phyloP scores from a whole-genome alignment of 2,888 invertebrate genomes.

The Furcula furcula region DNA sequence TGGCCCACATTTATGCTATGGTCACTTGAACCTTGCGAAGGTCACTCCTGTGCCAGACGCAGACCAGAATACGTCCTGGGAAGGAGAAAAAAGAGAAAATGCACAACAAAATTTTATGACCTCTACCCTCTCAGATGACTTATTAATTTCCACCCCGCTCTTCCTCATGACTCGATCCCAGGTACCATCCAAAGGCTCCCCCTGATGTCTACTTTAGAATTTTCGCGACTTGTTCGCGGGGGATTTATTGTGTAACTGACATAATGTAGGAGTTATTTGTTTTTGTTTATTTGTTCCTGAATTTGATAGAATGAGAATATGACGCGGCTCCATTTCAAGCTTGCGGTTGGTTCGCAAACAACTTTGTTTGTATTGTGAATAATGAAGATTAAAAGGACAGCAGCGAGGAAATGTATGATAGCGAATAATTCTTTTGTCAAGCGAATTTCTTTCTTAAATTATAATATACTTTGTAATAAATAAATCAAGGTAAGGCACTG shows the following conservation, averaged over 20 bases:
- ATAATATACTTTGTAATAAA: too few species aligned
- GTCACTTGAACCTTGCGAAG: too few species aligned
- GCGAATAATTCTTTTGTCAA: too few species aligned
- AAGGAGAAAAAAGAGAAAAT: too few species aligned
- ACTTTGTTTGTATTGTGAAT: background rate
- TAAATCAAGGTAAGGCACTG: too few species aligned
- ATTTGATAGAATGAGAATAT: conserved; percentile 28
- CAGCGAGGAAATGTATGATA: too few species aligned
- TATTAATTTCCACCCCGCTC: conserved; percentile 7
- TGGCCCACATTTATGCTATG: too few species aligned
- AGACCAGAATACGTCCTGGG: too few species aligned
- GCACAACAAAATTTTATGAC: too few species aligned
- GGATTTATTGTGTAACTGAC: conserved; percentile 33
- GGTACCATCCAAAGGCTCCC: conserved; percentile 20
- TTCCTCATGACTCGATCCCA: conserved; percentile 5
- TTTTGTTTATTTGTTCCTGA: conserved; percentile 24
- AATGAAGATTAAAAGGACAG: background rate
- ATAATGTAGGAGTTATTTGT: conserved; percentile 30
- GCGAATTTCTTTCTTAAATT: too few species aligned
- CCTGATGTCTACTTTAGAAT: conserved; percentile 37
- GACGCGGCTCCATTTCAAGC: conserved; percentile 4
- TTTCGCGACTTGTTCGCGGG: conserved; percentile 33
- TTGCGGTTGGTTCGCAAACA: background rate
- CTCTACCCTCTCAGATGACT: too few species aligned
- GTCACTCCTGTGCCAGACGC: too few species aligned